These are phyloP conservation scores for Helicoverpa assulta DNA, from an alignment of 2,888 invertebrate genomes.

Conservation along the genomic window DNA sequence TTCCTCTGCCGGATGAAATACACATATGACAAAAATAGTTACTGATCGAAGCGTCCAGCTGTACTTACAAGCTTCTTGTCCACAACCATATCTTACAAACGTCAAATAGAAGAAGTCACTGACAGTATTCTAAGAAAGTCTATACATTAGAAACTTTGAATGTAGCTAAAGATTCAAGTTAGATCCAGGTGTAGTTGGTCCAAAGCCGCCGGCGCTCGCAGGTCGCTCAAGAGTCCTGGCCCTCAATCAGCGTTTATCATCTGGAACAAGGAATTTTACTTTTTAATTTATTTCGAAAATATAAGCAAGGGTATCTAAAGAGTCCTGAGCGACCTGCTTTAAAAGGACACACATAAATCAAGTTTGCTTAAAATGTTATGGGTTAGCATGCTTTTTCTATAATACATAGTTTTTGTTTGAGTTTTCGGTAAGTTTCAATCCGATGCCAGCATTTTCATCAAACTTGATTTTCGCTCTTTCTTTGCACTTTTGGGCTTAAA, in stretches of 20 bases:
- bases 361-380: slow-evolving; percentile 21
- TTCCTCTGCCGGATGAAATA: neutral
- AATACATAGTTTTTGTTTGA: neutral
- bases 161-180: slow-evolving; percentile 52
- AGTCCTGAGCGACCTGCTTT: slow-evolving; percentile 87
- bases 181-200: slow-evolving; percentile 57
- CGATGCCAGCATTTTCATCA: neutral
- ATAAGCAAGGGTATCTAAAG: slow-evolving; percentile 69
- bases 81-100: slow-evolving; percentile 19
- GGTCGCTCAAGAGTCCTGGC: slow-evolving; percentile 87
- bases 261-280: slow-evolving; percentile 89
- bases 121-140: slow-evolving; percentile 27
- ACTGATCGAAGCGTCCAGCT: neutral
- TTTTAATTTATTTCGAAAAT: slow-evolving; percentile 77
- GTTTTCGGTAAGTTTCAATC: slow-evolving; percentile 14
- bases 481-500: neutral
- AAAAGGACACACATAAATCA: slow-evolving; percentile 51
- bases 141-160: slow-evolving; percentile 46
- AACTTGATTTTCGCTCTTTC: neutral
- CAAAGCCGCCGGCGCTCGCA: slow-evolving; percentile 67
- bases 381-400: slow-evolving; percentile 25
- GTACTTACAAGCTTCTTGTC: neutral
- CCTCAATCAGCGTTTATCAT: slow-evolving; percentile 88
- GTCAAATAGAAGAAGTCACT: slow-evolving; percentile 31
- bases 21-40: no score